Conservation (phyloP, 2,888 invertebrate species). For the Achlya flavicornis region DNA sequence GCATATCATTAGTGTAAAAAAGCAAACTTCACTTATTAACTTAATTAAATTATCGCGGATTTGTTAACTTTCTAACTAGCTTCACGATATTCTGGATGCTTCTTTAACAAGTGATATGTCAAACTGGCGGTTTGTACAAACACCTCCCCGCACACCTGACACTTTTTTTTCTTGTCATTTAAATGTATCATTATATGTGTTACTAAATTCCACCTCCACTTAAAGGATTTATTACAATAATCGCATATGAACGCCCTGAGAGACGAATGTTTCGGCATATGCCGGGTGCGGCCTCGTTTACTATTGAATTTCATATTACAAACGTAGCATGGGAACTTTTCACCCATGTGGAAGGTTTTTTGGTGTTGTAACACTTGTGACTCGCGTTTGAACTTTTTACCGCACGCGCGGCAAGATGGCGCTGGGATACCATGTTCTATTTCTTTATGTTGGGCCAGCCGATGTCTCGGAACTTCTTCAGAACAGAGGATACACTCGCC, state of each 20-base stretch:
- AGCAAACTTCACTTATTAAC: no score
- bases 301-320: slow-evolving; percentile 48
- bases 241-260: no score
- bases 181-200: slow-evolving; percentile 49
- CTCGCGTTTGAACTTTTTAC: no score
- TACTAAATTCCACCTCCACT: background rate
- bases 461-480: no score
- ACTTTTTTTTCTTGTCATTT: slow-evolving; percentile 46
- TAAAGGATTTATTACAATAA: slow-evolving; percentile 11
- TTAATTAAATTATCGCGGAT: no score
- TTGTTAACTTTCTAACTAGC: no score
- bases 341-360: slow-evolving; percentile 53
- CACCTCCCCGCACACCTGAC: slow-evolving; percentile 48
- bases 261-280: no score
- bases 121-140: slow-evolving; percentile 54
- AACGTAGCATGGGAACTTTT: slow-evolving; percentile 49
- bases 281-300: slow-evolving; percentile 22
- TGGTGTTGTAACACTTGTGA: slow-evolving; percentile 23
- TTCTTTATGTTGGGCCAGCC: no score
- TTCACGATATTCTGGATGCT: background rate
- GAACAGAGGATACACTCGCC: no score
- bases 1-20: no score
- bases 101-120: slow-evolving; percentile 38
- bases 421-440: no score
- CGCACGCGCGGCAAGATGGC: no score